phyloP scores from a whole-genome alignment of 2,888 invertebrate species.

The Clistopyga incitator region DNA sequence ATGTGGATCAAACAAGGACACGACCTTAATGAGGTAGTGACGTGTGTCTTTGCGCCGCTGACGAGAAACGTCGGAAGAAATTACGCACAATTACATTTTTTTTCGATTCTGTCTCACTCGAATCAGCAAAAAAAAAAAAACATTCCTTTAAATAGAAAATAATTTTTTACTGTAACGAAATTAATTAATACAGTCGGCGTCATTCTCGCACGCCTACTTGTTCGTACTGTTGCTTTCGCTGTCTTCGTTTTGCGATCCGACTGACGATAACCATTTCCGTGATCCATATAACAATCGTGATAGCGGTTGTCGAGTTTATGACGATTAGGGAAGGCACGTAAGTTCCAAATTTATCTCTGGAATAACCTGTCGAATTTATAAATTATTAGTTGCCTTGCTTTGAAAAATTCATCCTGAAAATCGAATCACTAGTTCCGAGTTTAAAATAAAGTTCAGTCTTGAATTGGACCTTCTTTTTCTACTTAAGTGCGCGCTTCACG shows the following conservation, averaged over 20 bases:
- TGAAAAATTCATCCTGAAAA: too few relatives aligned
- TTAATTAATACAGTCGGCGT: conserved; percentile 28
- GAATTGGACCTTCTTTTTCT: background rate
- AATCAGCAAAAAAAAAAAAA: conserved; percentile 12
- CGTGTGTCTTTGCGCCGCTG: conserved; percentile 19
- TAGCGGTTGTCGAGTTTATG: conserved; percentile 87
- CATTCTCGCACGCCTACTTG: conserved; percentile 52
- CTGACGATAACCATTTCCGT: conserved; percentile 81
- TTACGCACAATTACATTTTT: conserved; percentile 30
- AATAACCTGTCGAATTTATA: conserved; percentile 84
- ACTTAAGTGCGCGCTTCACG: background rate
- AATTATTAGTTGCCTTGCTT: conserved; percentile 2
- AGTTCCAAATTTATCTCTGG: conserved; percentile 87
- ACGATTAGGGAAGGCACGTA: conserved; percentile 87
- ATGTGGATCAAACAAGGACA: conserved; percentile 79
- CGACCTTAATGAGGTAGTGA: conserved; percentile 78
- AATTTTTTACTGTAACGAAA: conserved; percentile 28
- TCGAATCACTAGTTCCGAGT: too few relatives aligned
- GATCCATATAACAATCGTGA: conserved; percentile 87
- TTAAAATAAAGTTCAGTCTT: too few relatives aligned
- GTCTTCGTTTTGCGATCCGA: conserved; percentile 56
- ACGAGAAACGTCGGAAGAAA: conserved; percentile 38
- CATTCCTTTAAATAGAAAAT: conserved; percentile 18
- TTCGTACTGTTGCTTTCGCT: conserved; percentile 38
- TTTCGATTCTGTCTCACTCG: conserved; percentile 22